Evolutionary conservation across 1,140 invertebrate genomes (phyloP).

Genomic region (Drosophila teissieri): DNA sequence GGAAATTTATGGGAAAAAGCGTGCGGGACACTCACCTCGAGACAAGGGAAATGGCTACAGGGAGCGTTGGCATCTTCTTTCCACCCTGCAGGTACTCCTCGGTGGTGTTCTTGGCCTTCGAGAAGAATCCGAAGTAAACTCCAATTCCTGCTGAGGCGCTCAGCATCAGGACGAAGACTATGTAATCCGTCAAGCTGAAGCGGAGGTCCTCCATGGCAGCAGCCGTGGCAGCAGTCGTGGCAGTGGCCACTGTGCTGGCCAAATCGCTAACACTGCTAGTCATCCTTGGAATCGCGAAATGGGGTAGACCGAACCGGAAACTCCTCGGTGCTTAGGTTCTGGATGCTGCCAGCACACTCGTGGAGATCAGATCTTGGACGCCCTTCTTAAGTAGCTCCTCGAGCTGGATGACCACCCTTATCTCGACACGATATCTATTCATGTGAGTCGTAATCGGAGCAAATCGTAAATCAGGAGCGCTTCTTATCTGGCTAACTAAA

Average conservation of each 20-base stretch:
- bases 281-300: conserved; percentile 22
- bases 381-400: conserved; percentile 28
- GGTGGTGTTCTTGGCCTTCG: conserved; percentile 77
- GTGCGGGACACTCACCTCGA: conserved; percentile 85
- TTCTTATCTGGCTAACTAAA: conserved; percentile 25
- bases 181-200: conserved; percentile 86
- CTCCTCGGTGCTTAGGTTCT: conserved; percentile 3
- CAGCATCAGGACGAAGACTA: conserved; percentile 87
- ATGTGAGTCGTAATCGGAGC: conserved; percentile 39
- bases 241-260: conserved; percentile 36
- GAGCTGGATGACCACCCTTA: conserved; percentile 20
- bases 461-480: conserved; percentile 42
- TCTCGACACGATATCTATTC: conserved; percentile 42
- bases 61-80: conserved; percentile 87
- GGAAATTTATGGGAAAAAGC: conserved; percentile 24
- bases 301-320: neutral
- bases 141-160: conserved; percentile 87
- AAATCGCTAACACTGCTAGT: conserved; percentile 12
- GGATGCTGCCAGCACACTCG: conserved; percentile 50
- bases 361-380: conserved; percentile 9
- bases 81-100: conserved; percentile 88
- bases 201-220: conserved; percentile 26
- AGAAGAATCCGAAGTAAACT: conserved; percentile 88
- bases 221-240: no score
- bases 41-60: conserved; percentile 88